These are phyloP conservation scores for Tenthredo scrophulariae DNA, from an alignment of 2,888 invertebrate genomes.

Conservation along the genomic window DNA sequence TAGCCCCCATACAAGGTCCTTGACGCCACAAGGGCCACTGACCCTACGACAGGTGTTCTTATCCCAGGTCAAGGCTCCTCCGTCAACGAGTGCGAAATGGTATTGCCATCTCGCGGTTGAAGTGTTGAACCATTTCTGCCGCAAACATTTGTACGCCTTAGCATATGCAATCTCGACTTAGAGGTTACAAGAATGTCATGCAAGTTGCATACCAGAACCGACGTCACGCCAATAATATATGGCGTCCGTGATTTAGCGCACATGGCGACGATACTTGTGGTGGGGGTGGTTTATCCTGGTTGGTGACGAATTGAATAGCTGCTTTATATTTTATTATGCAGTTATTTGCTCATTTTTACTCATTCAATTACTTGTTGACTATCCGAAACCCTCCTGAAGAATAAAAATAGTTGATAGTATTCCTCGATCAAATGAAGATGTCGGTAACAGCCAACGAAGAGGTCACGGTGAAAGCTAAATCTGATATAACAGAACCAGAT, in stretches of 20 bases:
- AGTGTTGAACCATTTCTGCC: too few relatives aligned
- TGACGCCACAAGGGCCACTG: too few relatives aligned
- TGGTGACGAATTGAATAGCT: background rate
- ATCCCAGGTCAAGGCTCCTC: too few relatives aligned
- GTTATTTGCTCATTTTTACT: background rate
- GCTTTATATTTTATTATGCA: background rate
- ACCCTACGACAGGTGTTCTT: too few relatives aligned
- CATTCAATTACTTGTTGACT: background rate
- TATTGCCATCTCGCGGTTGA: background rate
- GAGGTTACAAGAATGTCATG: background rate
- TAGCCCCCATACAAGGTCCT: too few relatives aligned
- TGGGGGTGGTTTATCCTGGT: background rate
- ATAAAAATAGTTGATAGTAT: background rate
- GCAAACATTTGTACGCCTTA: too few relatives aligned
- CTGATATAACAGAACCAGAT: conserved; percentile 48
- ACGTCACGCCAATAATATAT: background rate
- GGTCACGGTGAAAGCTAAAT: conserved; percentile 6
- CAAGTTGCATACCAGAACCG: background rate
- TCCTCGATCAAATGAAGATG: conserved; percentile 11
- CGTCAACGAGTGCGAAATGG: background rate
- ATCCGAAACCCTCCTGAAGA: background rate
- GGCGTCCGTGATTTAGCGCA: background rate
- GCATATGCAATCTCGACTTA: background rate
- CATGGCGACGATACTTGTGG: background rate
- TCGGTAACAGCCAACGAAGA: conserved; percentile 17